A percentile compares a stretch with the other conserved stretches of the same genome.
Conservation (phyloP, 2,113 vertebrate genomes). For the Mionectes macconnelli region DNA sequence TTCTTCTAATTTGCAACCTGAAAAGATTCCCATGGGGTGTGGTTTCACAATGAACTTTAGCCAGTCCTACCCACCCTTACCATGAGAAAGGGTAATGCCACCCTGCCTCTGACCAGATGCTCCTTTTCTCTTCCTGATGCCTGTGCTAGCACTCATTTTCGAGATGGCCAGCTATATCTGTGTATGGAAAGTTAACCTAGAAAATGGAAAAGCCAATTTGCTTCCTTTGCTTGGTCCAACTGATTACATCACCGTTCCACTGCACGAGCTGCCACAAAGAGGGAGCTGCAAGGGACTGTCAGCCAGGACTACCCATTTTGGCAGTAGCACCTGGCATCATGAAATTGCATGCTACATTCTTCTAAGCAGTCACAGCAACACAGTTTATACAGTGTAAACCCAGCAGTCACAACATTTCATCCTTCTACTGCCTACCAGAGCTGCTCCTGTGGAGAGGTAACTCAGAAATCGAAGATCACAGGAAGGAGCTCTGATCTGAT, state of each 20-base stretch:
- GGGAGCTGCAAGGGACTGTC: background rate
- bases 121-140: background rate
- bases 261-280: background rate
- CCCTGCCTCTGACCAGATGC: background rate
- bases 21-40: slow-evolving; percentile 6
- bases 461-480: background rate
- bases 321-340: background rate
- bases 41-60: slow-evolving; percentile 4
- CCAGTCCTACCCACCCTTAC: background rate
- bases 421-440: background rate
- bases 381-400: background rate
- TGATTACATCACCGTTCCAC: background rate
- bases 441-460: background rate
- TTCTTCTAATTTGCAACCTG: background rate
- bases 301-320: background rate
- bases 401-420: background rate
- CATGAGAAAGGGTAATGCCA: background rate
- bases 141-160: background rate
- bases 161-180: background rate
- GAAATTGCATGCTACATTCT: background rate
- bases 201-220: background rate
- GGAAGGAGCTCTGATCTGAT: background rate
- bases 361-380: background rate
- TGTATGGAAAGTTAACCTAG: background rate
- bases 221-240: background rate